Percentiles rank a stretch among this genome's conserved stretches.
These are phyloP conservation scores for Spondyliosoma cantharus DNA, from an alignment of 2,797 vertebrate species.

Conservation along the genomic window DNA sequence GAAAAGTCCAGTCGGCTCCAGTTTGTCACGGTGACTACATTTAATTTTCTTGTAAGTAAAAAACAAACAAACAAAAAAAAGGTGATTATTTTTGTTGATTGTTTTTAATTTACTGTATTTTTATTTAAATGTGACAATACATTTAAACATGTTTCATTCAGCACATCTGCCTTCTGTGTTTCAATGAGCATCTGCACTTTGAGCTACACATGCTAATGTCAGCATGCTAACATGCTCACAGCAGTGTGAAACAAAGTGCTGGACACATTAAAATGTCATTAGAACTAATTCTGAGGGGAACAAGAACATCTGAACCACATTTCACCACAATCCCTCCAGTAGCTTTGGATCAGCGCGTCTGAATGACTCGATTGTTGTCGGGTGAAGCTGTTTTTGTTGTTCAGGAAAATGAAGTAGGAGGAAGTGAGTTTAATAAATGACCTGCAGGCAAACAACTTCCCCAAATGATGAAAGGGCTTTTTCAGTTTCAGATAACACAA, in stretches of 20 bases:
- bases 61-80: not conserved
- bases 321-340: no score
- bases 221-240: not conserved
- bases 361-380: not conserved
- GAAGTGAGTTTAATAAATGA: conserved; percentile 49
- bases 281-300: not conserved
- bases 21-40: not conserved
- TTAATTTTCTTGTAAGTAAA: not conserved
- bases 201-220: not conserved
- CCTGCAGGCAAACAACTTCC: conserved; percentile 38
- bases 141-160: conserved; percentile 16
- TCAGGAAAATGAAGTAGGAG: conserved; percentile 28
- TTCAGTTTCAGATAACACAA: not conserved
- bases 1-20: not conserved
- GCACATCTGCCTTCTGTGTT: not conserved
- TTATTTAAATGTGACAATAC: conserved; percentile 37
- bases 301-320: not conserved
- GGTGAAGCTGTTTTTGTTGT: not conserved
- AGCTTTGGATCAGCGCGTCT: not conserved
- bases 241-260: not conserved
- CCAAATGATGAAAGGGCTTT: conserved; percentile 26
- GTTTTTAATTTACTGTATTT: conserved; percentile 21
- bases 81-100: conserved; percentile 5
- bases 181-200: not conserved
- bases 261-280: not conserved